Conservation (phyloP, 2,888 invertebrate species). For the Axea sp. region DNA sequence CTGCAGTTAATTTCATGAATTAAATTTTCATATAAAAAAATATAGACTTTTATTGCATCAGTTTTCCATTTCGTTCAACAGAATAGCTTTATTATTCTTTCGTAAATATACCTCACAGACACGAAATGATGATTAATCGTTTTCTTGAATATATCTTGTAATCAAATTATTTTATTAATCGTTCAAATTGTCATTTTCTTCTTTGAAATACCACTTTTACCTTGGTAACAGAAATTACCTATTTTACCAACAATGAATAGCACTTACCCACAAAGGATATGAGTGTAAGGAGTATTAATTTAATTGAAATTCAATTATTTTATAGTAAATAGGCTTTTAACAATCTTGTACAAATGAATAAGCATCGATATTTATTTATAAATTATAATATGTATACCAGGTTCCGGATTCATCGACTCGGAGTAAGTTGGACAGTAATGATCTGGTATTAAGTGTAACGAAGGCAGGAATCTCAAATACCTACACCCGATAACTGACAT, state of each 20-base stretch:
- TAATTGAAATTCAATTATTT: background rate
- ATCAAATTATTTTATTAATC: background rate
- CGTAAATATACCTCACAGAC: background rate
- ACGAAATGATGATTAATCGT: background rate
- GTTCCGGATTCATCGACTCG: slow-evolving; percentile 4
- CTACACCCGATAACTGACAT: slow-evolving; percentile 17
- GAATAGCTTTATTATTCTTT: slow-evolving; percentile 12
- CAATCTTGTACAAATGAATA: slow-evolving; percentile 2
- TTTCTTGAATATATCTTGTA: background rate
- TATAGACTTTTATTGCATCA: slow-evolving; percentile 31
- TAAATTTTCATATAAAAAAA: slow-evolving; percentile 32
- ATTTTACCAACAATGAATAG: slow-evolving; percentile 12
- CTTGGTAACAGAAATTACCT: too few species aligned
- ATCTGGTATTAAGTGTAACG: slow-evolving; percentile 12
- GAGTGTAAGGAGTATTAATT: background rate
- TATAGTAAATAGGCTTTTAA: background rate
- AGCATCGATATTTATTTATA: background rate
- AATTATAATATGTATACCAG: too few species aligned
- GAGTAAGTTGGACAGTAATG: slow-evolving; percentile 16
- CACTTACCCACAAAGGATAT: slow-evolving; percentile 6
- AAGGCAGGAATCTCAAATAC: slow-evolving; percentile 28
- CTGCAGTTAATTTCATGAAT: slow-evolving; percentile 9
- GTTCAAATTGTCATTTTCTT: too few species aligned
- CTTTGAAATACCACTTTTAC: too few species aligned
- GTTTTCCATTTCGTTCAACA: slow-evolving; percentile 53